Evolutionary conservation across 2,888 invertebrate species (phyloP).

Genomic region (Erpobdella octoculata): DNA sequence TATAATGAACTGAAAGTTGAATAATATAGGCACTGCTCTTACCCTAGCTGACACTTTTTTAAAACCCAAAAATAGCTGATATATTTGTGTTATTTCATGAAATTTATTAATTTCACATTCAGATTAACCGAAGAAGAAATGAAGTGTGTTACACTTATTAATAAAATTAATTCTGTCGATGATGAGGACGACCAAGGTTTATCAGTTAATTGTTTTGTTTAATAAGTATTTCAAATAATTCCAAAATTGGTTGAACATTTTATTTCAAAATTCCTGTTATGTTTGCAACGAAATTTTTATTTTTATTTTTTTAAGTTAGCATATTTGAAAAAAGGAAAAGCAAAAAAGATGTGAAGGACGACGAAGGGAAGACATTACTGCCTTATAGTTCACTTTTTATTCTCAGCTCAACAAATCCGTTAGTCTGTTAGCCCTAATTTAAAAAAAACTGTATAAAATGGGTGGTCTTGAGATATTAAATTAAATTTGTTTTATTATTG

Average conservation of each 20-base stretch:
- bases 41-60: too few species aligned
- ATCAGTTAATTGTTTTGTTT: background rate
- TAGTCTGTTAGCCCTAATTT: conserved; percentile 54
- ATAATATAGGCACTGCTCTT: too few species aligned
- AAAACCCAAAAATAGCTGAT: too few species aligned
- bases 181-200: background rate
- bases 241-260: background rate
- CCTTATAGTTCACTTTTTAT: conserved; percentile 99
- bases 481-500: background rate
- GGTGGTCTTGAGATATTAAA: too few species aligned
- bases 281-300: background rate
- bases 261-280: background rate
- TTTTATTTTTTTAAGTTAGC: background rate
- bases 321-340: background rate
- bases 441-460: background rate
- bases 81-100: too few species aligned
- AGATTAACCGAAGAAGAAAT: too few species aligned
- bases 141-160: too few species aligned
- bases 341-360: background rate
- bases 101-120: too few species aligned
- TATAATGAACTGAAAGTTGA: too few species aligned
- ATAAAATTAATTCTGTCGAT: background rate
- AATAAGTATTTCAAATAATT: background rate
- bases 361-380: conserved; percentile 55
- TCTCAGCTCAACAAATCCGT: conserved; percentile 97